Conservation (phyloP, 2,113 vertebrate species). For the Gallinago jamesoni region DNA sequence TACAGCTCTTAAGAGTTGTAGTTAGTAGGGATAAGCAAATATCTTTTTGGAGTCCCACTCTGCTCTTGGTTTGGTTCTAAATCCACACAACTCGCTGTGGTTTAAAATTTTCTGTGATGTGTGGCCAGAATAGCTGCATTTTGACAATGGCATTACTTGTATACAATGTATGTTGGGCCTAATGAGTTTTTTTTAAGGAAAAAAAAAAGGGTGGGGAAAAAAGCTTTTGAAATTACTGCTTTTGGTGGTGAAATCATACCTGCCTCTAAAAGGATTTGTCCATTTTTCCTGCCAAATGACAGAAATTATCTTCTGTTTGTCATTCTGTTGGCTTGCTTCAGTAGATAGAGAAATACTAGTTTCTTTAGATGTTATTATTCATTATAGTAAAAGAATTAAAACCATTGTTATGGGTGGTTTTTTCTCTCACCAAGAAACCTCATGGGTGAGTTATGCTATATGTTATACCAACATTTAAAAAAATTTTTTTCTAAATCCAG, state of each 20-base stretch:
- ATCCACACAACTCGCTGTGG: background rate
- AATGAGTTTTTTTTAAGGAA: background rate
- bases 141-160: background rate
- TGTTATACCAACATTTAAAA: background rate
- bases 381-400: background rate
- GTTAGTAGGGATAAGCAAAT: background rate
- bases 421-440: background rate
- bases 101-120: background rate
- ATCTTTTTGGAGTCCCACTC: background rate
- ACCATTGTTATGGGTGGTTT: background rate
- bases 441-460: background rate
- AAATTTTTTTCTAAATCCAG: background rate
- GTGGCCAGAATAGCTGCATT: background rate
- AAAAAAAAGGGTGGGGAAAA: background rate
- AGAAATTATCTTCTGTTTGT: background rate
- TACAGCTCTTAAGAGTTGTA: background rate
- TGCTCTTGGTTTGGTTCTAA: background rate
- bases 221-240: background rate
- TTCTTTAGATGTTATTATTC: background rate
- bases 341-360: background rate
- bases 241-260: background rate
- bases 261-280: background rate
- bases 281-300: background rate
- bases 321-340: background rate
- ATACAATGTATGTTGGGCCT: background rate